A percentile compares a stretch with the other conserved stretches of the same genome.
These are phyloP conservation scores for Holocentrus rufus DNA, from an alignment of 2,797 vertebrate species.

Conservation along the genomic window DNA sequence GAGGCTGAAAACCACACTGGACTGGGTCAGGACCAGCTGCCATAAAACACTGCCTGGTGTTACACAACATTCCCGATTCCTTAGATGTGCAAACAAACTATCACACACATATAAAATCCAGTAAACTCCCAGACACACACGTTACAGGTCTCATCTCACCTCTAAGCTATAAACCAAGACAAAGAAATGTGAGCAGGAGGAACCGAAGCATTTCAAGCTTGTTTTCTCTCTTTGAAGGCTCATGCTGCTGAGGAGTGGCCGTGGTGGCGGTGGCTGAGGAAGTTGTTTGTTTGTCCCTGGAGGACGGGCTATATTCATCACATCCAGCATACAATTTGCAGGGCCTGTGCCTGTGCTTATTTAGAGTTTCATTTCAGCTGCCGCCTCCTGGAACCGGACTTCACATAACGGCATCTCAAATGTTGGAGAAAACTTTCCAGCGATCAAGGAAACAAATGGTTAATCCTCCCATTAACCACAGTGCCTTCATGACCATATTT, in stretches of 20 bases:
- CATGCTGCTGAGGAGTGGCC: slow-evolving; percentile 63
- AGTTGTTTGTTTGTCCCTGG: slow-evolving; percentile 78
- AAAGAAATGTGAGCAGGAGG: slow-evolving; percentile 32
- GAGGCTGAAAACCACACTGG: slow-evolving; percentile 31
- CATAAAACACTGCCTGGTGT: slow-evolving; percentile 49
- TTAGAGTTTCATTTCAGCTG: slow-evolving; percentile 38
- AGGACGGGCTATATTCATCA: slow-evolving; percentile 67
- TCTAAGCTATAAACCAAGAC: slow-evolving; percentile 39
- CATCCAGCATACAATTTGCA: slow-evolving; percentile 50
- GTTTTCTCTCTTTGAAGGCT: slow-evolving; percentile 63
- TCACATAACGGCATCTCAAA: slow-evolving; percentile 34
- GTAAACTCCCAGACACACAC: slow-evolving; percentile 30
- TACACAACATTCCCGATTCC: slow-evolving; percentile 21
- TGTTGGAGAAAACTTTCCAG: slow-evolving; percentile 4
- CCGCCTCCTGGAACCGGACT: slow-evolving; percentile 22
- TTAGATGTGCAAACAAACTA: slow-evolving; percentile 29
- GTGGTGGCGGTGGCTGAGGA: slow-evolving; percentile 54
- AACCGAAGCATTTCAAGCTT: slow-evolving; percentile 44
- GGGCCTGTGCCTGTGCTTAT: slow-evolving; percentile 6
- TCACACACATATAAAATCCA: slow-evolving; percentile 33
- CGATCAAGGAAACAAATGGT: not conserved
- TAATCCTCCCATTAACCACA: not conserved
- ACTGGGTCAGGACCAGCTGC: slow-evolving; percentile 39
- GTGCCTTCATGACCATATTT: too few relatives aligned
- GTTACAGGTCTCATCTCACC: slow-evolving; percentile 29